Conservation (phyloP, 2,888 invertebrate genomes). For the Lasius fuliginosus region DNA sequence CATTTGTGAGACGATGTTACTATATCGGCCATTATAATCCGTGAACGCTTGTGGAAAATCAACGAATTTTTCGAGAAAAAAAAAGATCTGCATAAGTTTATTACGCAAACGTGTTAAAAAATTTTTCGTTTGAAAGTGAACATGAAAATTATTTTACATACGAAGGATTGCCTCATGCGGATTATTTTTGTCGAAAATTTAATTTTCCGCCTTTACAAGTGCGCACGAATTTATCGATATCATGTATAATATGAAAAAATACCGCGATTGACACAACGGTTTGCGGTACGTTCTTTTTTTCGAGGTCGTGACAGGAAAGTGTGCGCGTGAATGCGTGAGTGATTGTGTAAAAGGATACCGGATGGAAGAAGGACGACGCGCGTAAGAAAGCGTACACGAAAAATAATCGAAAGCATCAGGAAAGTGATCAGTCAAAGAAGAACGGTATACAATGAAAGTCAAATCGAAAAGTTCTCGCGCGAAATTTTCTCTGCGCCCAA, state of each 20-base stretch:
- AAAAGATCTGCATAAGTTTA: neutral
- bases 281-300: slow-evolving; percentile 7
- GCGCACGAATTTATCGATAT: neutral
- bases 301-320: slow-evolving; percentile 69
- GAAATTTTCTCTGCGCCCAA: slow-evolving; percentile 51
- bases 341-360: slow-evolving; percentile 71
- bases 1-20: neutral
- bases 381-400: slow-evolving; percentile 53
- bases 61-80: neutral
- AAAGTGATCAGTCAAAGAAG: slow-evolving; percentile 17
- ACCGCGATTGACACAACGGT: slow-evolving; percentile 5
- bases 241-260: neutral
- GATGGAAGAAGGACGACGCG: slow-evolving; percentile 66
- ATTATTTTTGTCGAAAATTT: slow-evolving; percentile 21
- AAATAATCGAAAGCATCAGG: slow-evolving; percentile 48
- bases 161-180: neutral
- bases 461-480: slow-evolving; percentile 19
- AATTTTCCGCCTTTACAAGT: neutral
- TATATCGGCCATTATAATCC: neutral
- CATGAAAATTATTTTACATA: slow-evolving; percentile 9
- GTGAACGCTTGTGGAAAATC: neutral
- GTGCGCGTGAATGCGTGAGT: slow-evolving; percentile 79
- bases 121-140: neutral
- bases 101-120: neutral
- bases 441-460: slow-evolving; percentile 16